Conservation (phyloP, 2,888 invertebrate genomes). For the Acrobasis consociella region DNA sequence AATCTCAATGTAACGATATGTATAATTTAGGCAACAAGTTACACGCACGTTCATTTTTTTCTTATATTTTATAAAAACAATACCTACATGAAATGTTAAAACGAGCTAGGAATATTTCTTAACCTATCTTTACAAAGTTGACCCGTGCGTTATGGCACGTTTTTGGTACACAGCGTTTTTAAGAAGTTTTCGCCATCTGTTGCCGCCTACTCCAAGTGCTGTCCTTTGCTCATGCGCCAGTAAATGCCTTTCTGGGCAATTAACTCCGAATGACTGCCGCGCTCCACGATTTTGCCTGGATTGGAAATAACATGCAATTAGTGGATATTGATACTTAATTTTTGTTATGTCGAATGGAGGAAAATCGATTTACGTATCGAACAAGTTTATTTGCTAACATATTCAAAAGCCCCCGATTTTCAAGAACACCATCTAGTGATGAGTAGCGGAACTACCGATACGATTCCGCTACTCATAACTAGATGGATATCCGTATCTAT, state of each 20-base stretch:
- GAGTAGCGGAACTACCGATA: no score
- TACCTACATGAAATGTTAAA: not conserved
- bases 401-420: no score
- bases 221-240: conserved; percentile 83
- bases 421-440: no score
- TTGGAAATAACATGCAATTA: conserved; percentile 25
- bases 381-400: no score
- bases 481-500: no score
- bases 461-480: no score
- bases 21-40: conserved; percentile 1
- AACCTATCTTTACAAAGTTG: not conserved
- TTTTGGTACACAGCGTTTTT: conserved; percentile 5
- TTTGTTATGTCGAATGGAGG: not conserved
- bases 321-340: not conserved
- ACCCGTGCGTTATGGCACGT: not conserved
- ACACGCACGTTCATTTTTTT: not conserved
- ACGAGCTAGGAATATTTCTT: not conserved
- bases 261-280: conserved; percentile 88
- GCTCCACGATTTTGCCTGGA: conserved; percentile 87
- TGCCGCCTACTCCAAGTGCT: conserved; percentile 48
- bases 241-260: conserved; percentile 85
- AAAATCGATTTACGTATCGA: no score
- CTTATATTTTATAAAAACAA: not conserved
- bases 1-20: conserved; percentile 6
- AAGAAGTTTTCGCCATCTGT: not conserved